These are phyloP conservation scores for Cylindroiulus punctatus DNA, from an alignment of 2,888 invertebrate species.

Conservation along the genomic window DNA sequence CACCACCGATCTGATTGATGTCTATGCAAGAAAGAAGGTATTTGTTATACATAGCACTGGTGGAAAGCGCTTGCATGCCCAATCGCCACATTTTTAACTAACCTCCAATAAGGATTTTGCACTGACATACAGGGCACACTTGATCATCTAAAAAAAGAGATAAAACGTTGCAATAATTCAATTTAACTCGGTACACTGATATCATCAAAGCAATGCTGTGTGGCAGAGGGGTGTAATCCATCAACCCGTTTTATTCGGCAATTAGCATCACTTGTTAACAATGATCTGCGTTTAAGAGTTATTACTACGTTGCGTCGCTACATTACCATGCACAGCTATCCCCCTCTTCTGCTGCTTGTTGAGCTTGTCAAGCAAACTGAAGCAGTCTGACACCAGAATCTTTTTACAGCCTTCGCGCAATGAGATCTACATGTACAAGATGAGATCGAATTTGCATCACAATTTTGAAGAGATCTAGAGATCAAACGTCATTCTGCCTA, in stretches of 20 bases:
- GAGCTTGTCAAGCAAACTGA: conserved; percentile 83
- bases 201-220: too few species aligned
- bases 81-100: conserved; percentile 56
- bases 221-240: too few species aligned
- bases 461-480: background rate
- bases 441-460: conserved; percentile 45
- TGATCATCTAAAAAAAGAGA: conserved; percentile 75
- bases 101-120: conserved; percentile 79
- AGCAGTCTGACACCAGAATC: conserved; percentile 90
- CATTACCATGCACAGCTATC: conserved; percentile 73
- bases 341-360: conserved; percentile 82
- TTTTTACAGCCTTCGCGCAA: conserved; percentile 90
- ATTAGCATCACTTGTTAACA: too few species aligned
- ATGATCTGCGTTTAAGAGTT: background rate
- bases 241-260: too few species aligned
- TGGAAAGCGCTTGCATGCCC: background rate
- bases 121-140: conserved; percentile 81
- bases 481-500: background rate
- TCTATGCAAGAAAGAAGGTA: conserved; percentile 68
- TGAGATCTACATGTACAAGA: conserved; percentile 72
- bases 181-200: too few species aligned
- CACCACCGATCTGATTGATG: conserved; percentile 74
- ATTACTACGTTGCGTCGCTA: background rate
- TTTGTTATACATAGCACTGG: conserved; percentile 37
- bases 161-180: conserved; percentile 52